Base-by-base conservation (phyloP, 1,140 invertebrate species). In the Aricia agestis region DNA sequence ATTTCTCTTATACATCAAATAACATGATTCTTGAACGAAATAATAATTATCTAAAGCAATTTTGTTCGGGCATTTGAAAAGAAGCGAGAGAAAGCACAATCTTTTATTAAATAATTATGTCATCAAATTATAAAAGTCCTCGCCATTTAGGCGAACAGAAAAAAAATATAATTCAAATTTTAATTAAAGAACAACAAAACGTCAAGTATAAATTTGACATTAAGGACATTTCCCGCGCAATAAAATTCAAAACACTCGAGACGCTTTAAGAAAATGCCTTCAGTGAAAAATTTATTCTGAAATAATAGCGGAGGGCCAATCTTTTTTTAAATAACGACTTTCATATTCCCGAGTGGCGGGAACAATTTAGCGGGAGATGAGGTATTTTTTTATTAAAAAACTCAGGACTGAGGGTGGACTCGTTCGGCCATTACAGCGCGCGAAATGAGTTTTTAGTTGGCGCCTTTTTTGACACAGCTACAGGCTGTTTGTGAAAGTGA, bases 301-400 rank as follows among this genome's bases (percentile, higher is more conserved):
- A 91, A 91, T 89, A 90, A 90, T 90, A 87, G 81, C 81, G 74
- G 82, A 82, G 81, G 74, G 89, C 58, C 87, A 80, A 88, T 87
- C 83, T 82, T 85, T 89, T 90, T 87, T 89, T 89, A 89, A 90
- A 91, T 90, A 91, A 91, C 83, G 89, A 84, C 89, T 84, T 90
- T 91, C 87, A 90, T 91, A 90, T 90, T 89, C 89, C 82, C 82
- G 79, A 86, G 84, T 82, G 87, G 78, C 75, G 82, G 77, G 79
- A 78, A 89, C 87, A 91, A 91, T 91, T 91, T 89, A 90, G 86
- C 86, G 82, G 82, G 84, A 87, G 89, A 89, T 89, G 89, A 89
- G 84, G 82, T 83, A 81, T 90, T 90, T 90, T 89, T 91, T 90
- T 87, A 86, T 89, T 19, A 63, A 89, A 89, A 91, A 89, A 83